Percentiles rank a stretch among this genome's conserved stretches.
phyloP scores from a whole-genome alignment of 2,113 vertebrate species.

The Vanacampus margaritifer region DNA sequence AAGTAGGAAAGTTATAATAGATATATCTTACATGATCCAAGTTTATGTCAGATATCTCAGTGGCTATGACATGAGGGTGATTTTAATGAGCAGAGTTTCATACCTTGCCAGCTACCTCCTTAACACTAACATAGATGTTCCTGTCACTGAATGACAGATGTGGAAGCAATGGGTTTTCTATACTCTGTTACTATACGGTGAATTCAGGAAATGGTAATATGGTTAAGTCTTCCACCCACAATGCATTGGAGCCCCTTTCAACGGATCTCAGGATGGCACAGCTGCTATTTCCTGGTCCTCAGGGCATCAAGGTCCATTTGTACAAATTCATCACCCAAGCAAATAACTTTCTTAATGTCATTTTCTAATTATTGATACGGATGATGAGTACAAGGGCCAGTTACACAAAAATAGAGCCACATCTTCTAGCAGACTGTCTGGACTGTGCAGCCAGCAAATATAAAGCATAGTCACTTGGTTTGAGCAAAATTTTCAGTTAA shows the following conservation, averaged over 20 bases:
- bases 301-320: conserved; percentile 23
- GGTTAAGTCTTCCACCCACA: conserved; percentile 32
- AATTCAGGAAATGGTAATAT: conserved; percentile 45
- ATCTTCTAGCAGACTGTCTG: not conserved
- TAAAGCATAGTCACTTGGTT: conserved; percentile 18
- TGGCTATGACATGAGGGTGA: conserved; percentile 46
- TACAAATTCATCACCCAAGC: conserved; percentile 29
- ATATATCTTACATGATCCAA: conserved; percentile 33
- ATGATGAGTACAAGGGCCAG: not conserved
- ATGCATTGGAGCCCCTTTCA: conserved; percentile 45
- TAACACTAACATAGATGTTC: conserved; percentile 41
- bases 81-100: conserved; percentile 63
- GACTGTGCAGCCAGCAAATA: conserved; percentile 25
- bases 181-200: conserved; percentile 46
- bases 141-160: conserved; percentile 47
- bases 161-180: conserved; percentile 48
- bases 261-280: conserved; percentile 34
- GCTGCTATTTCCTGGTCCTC: conserved; percentile 19
- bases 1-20: conserved; percentile 10
- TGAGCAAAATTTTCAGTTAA: conserved; percentile 35
- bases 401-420: too few species aligned
- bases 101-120: conserved; percentile 62
- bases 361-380: not conserved
- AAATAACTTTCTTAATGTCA: not conserved
- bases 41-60: conserved; percentile 38